Percentiles rank a stretch among this genome's conserved stretches.
Evolutionary conservation across 2,113 vertebrate genomes (phyloP).

Genomic region (Anolis carolinensis): DNA sequence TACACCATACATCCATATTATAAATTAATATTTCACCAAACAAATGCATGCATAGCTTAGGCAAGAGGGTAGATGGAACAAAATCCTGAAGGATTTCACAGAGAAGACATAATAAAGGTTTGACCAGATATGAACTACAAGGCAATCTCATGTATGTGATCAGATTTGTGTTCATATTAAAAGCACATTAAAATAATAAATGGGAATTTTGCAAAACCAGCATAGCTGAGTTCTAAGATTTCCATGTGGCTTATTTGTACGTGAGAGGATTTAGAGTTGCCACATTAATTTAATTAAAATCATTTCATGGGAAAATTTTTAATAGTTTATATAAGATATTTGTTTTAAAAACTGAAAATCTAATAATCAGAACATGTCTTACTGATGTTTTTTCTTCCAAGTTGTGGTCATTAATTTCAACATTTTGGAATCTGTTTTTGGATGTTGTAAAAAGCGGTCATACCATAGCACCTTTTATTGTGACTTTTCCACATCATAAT

Average conservation of each 20-base stretch:
- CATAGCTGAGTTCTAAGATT: neutral
- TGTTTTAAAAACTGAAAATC: neutral
- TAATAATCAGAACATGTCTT: neutral
- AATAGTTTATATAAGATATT: neutral
- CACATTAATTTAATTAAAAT: neutral
- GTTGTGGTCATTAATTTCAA: neutral
- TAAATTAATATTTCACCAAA: neutral
- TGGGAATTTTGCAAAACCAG: neutral
- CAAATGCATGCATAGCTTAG: slow-evolving; percentile 3
- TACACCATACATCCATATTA: neutral
- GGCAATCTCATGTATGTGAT: neutral
- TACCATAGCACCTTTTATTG: neutral
- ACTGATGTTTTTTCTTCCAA: too few relatives aligned
- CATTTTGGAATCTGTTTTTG: neutral
- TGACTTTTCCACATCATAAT: neutral
- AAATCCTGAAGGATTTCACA: slow-evolving; percentile 7
- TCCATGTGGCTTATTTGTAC: neutral
- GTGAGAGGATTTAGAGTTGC: neutral
- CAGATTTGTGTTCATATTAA: neutral
- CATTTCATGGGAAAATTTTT: neutral
- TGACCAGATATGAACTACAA: neutral
- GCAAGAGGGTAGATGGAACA: neutral
- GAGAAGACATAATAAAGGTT: neutral
- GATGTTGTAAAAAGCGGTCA: neutral
- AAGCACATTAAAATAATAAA: neutral